Evolutionary conservation across 2,797 vertebrate species (phyloP).

Genomic region (Poecilia velifera): DNA sequence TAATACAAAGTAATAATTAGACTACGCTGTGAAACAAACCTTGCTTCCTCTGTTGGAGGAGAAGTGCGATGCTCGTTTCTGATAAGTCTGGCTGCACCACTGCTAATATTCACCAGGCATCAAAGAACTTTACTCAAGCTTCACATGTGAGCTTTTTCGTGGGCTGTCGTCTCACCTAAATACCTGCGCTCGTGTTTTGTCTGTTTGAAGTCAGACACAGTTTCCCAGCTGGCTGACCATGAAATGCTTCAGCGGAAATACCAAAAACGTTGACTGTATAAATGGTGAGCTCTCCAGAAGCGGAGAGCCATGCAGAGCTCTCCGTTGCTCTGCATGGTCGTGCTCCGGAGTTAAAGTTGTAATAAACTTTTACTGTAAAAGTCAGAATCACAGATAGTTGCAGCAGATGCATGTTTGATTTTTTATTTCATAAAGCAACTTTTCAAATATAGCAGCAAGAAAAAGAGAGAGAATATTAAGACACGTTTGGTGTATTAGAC

Average conservation of each 20-base stretch:
- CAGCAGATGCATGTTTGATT: neutral
- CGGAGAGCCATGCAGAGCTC: no score
- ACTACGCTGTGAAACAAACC: slow-evolving; percentile 26
- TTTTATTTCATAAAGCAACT: neutral
- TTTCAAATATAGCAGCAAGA: no score
- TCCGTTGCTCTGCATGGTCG: neutral
- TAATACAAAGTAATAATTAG: slow-evolving; percentile 28
- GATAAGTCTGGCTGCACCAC: neutral
- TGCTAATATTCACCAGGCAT: neutral
- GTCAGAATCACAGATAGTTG: neutral
- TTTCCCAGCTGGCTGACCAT: neutral
- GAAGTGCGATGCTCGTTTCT: slow-evolving; percentile 10
- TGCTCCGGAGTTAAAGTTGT: neutral
- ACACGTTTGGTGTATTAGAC: no score
- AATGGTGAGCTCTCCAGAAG: neutral
- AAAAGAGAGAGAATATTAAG: neutral
- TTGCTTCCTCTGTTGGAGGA: slow-evolving; percentile 33
- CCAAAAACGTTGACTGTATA: neutral
- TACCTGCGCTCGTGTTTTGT: neutral
- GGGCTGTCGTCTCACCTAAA: neutral
- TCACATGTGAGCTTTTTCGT: neutral
- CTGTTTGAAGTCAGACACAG: neutral
- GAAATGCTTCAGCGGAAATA: neutral
- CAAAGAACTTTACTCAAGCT: neutral
- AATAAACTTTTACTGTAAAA: neutral